Evolutionary conservation across 2,888 invertebrate genomes (phyloP).

Genomic region (Melipona bicolor): DNA sequence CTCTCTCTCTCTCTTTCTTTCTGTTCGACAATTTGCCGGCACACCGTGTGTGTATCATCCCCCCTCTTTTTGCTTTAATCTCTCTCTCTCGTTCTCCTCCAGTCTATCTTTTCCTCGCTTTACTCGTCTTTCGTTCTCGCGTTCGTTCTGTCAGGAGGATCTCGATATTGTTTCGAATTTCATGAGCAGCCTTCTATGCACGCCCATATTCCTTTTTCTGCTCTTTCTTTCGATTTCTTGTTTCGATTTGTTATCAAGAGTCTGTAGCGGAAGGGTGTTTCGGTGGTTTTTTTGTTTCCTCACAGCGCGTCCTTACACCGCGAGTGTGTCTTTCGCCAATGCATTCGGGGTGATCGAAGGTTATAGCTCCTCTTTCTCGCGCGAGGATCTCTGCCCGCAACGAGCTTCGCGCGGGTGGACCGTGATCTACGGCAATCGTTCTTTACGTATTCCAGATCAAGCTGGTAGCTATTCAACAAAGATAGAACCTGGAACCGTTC

Average conservation of each 20-base stretch:
- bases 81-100: slow-evolving; percentile 70
- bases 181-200: neutral
- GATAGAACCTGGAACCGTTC: neutral
- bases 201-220: neutral
- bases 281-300: neutral
- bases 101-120: neutral
- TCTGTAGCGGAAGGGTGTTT: slow-evolving; percentile 19
- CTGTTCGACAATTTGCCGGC: slow-evolving; percentile 64
- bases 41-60: slow-evolving; percentile 62
- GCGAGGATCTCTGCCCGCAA: neutral
- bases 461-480: neutral
- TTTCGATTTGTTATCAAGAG: neutral
- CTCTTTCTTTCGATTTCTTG: neutral
- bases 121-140: slow-evolving; percentile 5
- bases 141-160: neutral
- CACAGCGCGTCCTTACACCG: slow-evolving; percentile 22
- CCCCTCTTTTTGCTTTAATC: slow-evolving; percentile 77
- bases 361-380: neutral
- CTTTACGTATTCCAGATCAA: neutral
- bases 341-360: neutral
- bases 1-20: neutral
- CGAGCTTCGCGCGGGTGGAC: neutral
- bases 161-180: slow-evolving; percentile 10
- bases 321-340: neutral
- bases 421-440: neutral